Evolutionary conservation across 2,888 invertebrate species (phyloP).

Genomic region (Campoplex nolae): DNA sequence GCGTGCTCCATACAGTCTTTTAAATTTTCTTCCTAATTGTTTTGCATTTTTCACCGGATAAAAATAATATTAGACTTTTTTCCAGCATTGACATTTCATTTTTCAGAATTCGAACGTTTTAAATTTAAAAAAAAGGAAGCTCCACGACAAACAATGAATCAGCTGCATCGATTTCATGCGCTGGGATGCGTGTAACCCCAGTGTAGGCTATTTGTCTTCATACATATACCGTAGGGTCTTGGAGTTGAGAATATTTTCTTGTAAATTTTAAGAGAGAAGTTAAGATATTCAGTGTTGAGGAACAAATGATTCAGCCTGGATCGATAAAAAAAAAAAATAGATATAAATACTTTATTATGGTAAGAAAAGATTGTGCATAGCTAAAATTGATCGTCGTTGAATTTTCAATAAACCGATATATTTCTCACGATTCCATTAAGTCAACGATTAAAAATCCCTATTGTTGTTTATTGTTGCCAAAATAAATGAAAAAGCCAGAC

Average conservation of each 20-base stretch:
- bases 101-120: too few species aligned
- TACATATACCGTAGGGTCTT: too few species aligned
- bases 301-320: neutral
- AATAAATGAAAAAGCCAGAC: constrained; percentile 72
- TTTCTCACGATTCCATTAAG: constrained; percentile 32
- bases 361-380: constrained; percentile 55
- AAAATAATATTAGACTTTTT: too few species aligned
- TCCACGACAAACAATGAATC: too few species aligned
- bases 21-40: too few species aligned
- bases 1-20: too few species aligned
- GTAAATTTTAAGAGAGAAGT: neutral
- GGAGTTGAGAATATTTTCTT: neutral
- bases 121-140: too few species aligned
- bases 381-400: constrained; percentile 30
- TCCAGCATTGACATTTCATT: too few species aligned
- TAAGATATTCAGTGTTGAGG: neutral
- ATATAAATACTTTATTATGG: constrained; percentile 34
- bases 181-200: too few species aligned
- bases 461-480: constrained; percentile 85
- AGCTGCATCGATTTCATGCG: too few species aligned
- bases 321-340: neutral
- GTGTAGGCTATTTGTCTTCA: too few species aligned
- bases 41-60: too few species aligned
- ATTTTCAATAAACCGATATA: constrained; percentile 37
- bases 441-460: constrained; percentile 74